phyloP scores from a whole-genome alignment of 2,113 vertebrate species.

The Oenanthe oenanthe region DNA sequence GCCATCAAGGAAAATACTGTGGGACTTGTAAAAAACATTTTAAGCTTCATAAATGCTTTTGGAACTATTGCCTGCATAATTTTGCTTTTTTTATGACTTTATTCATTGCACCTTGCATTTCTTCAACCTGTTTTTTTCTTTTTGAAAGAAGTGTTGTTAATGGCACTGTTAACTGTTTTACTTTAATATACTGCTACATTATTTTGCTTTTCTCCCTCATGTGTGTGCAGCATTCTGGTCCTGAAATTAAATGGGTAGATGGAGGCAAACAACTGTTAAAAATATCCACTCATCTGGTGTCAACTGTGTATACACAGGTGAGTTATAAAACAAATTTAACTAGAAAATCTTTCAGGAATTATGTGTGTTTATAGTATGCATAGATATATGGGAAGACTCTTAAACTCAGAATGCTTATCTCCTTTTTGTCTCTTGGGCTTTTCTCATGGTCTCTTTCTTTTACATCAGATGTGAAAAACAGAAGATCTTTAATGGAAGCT shows the following conservation, averaged over 20 bases:
- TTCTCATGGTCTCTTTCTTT: neutral
- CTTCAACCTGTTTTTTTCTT: neutral
- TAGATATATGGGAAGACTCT: neutral
- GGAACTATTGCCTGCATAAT: constrained; percentile 29
- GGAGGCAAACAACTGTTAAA: constrained; percentile 92
- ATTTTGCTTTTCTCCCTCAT: neutral
- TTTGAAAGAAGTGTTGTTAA: neutral
- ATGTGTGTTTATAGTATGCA: neutral
- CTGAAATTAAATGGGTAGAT: constrained; percentile 98
- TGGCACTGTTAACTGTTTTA: neutral
- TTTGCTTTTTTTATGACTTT: constrained; percentile 41
- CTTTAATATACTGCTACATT: neutral
- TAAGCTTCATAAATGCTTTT: constrained; percentile 32
- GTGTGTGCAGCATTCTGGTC: constrained; percentile 84
- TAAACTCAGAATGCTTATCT: neutral
- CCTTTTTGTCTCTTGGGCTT: neutral
- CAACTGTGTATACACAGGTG: constrained; percentile 97
- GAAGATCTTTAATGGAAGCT: neutral
- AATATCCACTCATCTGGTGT: constrained; percentile 92
- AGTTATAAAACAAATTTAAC: neutral
- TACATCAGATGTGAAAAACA: neutral
- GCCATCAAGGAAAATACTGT: neutral
- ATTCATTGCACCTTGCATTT: constrained; percentile 46
- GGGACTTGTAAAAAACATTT: neutral
- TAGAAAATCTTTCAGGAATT: neutral